Base-by-base conservation (phyloP, 2,888 invertebrate species). In the Oxystoma pomonae region DNA sequence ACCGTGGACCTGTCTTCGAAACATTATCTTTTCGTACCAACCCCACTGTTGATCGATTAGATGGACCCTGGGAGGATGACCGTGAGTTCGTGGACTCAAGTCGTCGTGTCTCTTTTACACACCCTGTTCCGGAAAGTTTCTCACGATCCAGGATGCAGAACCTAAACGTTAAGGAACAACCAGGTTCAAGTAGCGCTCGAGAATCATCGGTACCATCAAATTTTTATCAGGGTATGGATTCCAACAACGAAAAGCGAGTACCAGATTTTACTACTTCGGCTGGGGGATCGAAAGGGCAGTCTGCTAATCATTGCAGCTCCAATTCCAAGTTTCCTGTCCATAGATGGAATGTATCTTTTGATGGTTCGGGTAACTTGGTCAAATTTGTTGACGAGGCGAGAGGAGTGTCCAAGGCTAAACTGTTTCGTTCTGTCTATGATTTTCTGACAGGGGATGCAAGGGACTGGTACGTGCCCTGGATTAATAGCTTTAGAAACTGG, bases 391-490 rank as follows among this genome's bases (percentile, higher is more conserved):
- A 59, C 1, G 63, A 59, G n/a, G 16, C 59, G 1, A 53, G 59
- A 2, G 18, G 55, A 16, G 35, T 59, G 1, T 35, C 59, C 7
- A 19, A 7, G 16, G 17, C 50, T 3, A 55, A 55, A 35, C 19
- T 63, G 12, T 63, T 63, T 18, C 55, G 16, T 12, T 55, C 59
- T 2, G 16, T 59, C 16, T 63, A 59, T 20, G 56, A 63, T 50
- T 12, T 63, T 12, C 18, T 59, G 18, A 52, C 50, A n/a, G 59
- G 55, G 1, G 59, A 62, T 19, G 62, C 62, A 16, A 20, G 59
- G 20, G 62, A 62, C 5, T 62, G 62, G 62, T 62, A 55, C 56
- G 16, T 57, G 16, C 53, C 57, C 1, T 20, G 59, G 2, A 61
- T 20, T 9, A n/a, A 19, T 12, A 62, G 18, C 9, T 55, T 62